Evolutionary conservation across 1,140 invertebrate species (phyloP).

Genomic region (Zaprionus vittiger): DNA sequence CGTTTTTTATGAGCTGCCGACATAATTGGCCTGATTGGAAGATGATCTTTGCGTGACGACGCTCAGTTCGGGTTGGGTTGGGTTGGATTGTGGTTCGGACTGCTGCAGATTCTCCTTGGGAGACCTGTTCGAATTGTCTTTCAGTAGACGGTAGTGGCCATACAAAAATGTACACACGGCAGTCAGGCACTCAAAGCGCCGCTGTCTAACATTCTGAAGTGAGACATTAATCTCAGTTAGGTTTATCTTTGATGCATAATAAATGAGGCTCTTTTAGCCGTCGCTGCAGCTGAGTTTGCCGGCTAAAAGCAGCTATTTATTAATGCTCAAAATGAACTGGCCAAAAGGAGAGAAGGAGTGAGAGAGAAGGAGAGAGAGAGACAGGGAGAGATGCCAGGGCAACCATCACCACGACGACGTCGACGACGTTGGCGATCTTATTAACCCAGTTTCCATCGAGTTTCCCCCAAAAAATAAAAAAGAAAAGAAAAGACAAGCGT

Average conservation of each 20-base stretch:
- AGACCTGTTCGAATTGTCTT: constrained; percentile 25
- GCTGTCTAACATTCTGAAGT: constrained; percentile 61
- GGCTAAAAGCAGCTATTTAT: constrained; percentile 79
- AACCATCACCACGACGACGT: constrained; percentile 6
- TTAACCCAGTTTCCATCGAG: constrained; percentile 67
- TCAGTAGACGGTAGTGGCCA: constrained; percentile 20
- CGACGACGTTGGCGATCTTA: constrained; percentile 67
- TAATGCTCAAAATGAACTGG: constrained; percentile 49
- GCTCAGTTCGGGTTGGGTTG: neutral
- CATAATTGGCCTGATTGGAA: constrained; percentile 69
- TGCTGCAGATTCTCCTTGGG: constrained; percentile 12
- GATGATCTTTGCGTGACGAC: constrained; percentile 62
- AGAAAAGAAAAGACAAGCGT: too few species aligned
- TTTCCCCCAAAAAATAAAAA: constrained; percentile 36
- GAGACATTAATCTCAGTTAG: constrained; percentile 83
- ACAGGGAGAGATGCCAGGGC: neutral
- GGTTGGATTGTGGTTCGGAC: neutral
- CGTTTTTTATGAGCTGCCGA: constrained; percentile 68
- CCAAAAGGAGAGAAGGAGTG: constrained; percentile 13
- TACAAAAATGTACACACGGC: constrained; percentile 13
- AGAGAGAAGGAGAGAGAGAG: neutral
- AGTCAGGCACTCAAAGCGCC: constrained; percentile 26
- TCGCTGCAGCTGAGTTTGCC: constrained; percentile 8
- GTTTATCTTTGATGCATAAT: constrained; percentile 82
- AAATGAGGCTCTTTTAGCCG: constrained; percentile 69